Evolutionary conservation across 2,888 invertebrate genomes (phyloP).

Genomic region (Calephelis perditalis): DNA sequence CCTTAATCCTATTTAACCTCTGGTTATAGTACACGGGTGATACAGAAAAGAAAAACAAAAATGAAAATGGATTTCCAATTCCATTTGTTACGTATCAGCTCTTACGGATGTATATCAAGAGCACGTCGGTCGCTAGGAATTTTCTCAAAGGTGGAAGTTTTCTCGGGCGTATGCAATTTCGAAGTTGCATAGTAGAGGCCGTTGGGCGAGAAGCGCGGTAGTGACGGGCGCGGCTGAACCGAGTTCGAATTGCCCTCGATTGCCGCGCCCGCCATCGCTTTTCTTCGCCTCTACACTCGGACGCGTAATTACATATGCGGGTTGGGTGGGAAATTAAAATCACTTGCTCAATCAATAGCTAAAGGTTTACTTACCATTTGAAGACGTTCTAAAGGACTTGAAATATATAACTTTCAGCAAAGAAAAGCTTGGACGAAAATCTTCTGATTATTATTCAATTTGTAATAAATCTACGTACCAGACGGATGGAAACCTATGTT

Average conservation of each 20-base stretch:
- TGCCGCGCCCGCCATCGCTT: slow-evolving; percentile 25
- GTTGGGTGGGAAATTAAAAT: too few species aligned
- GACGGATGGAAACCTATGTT: too few species aligned
- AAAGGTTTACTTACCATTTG: too few species aligned
- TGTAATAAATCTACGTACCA: too few species aligned
- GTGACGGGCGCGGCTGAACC: slow-evolving; percentile 29
- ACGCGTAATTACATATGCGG: not conserved
- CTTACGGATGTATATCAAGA: slow-evolving; percentile 56
- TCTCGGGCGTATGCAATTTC: slow-evolving; percentile 62
- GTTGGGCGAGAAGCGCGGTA: slow-evolving; percentile 35
- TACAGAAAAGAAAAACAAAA: slow-evolving; percentile 23
- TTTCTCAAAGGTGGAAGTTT: slow-evolving; percentile 67
- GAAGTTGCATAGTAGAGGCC: slow-evolving; percentile 55
- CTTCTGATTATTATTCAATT: too few species aligned
- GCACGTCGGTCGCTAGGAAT: slow-evolving; percentile 57
- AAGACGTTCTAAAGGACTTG: too few species aligned
- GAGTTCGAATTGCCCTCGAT: slow-evolving; percentile 14
- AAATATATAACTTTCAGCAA: too few species aligned
- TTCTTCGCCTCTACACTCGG: not conserved
- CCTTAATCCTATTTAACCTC: slow-evolving; percentile 10
- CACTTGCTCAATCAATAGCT: too few species aligned
- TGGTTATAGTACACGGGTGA: slow-evolving; percentile 1
- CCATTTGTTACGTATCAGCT: slow-evolving; percentile 52
- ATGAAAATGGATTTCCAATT: slow-evolving; percentile 55
- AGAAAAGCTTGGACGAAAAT: too few species aligned